Evolutionary conservation across 1,140 invertebrate genomes (phyloP), one percentile per base, ranked within the genome.

Genomic region (Pogonomyrmex californicus): DNA sequence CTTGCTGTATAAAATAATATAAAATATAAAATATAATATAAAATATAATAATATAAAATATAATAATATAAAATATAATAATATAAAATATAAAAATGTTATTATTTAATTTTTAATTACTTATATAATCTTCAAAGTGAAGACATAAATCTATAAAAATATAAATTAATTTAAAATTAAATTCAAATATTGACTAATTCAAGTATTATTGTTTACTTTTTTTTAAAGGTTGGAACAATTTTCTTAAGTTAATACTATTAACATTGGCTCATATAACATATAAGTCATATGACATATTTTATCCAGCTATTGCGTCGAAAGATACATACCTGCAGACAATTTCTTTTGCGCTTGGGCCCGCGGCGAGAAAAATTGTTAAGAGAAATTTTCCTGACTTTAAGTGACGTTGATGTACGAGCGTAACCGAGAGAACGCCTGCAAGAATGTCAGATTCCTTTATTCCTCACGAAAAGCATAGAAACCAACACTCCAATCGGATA

Each of bases 401-500:
- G 85, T 87, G 87, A 91, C 82, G n/a, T 88, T 88, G 90, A 91
- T 87, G 65, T 87, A 91, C 85, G 90, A 87, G 54, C 51, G 41
- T 44, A 62, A 82, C 10, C 38, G 38, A 58, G 33, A 63, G 58
- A 90, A 82, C 76, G 78, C 54, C 78, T 86, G 88, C 63, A 85
- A 63, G 60, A 83, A 87, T 71, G 77, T 86, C 88, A 79, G 75
- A 33, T 85, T 71, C 47, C 36, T 82, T 88, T 87, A 83, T 51
- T 41, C n/a, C 33, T 4, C 7, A 23, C n/a, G 73, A 79, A 79
- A 79, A 41, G 49, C 68, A 85, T 33, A 76, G 38, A 81, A 54
- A 62, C 30, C 79, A 87, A 68, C 66, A 38, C 41, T 41, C 73
- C 36, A 49, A 47, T 4, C 54, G 41, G 12, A 49, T 38, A 62